phyloP scores from a whole-genome alignment of 2,113 vertebrate genomes.

The Lates calcarifer region DNA sequence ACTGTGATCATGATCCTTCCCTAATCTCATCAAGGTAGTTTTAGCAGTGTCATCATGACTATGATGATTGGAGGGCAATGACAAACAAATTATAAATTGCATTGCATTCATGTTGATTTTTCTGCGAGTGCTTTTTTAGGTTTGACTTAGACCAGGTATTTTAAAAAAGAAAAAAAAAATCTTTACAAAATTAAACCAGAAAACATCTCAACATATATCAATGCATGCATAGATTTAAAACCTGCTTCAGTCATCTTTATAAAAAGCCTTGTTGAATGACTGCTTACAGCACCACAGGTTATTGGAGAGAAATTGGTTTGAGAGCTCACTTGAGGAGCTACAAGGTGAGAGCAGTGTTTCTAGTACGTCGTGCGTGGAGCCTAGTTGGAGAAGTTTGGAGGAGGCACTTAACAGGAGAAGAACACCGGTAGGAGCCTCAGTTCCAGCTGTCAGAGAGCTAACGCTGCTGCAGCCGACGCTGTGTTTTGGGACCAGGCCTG shows the following conservation, averaged over 20 bases:
- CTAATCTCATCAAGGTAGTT: not conserved
- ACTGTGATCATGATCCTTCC: not conserved
- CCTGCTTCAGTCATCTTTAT: not conserved
- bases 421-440: slow-evolving; percentile 56
- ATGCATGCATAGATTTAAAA: not conserved
- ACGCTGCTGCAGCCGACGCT: slow-evolving; percentile 52
- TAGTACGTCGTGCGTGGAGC: slow-evolving; percentile 19
- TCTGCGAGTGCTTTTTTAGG: not conserved
- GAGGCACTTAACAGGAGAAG: slow-evolving; percentile 69
- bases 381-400: slow-evolving; percentile 69
- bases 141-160: too few species aligned
- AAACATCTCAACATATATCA: not conserved
- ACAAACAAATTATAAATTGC: too few species aligned
- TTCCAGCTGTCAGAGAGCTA: slow-evolving; percentile 72
- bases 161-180: too few species aligned
- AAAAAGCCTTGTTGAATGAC: not conserved
- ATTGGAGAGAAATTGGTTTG: slow-evolving; percentile 13
- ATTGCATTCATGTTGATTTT: too few species aligned
- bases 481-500: slow-evolving; percentile 69
- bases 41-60: too few species aligned
- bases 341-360: slow-evolving; percentile 42
- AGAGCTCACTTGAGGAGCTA: slow-evolving; percentile 39
- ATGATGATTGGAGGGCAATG: too few species aligned
- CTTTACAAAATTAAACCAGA: too few species aligned
- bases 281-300: not conserved